Evolutionary conservation across 2,888 invertebrate species (phyloP), one percentile per base, ranked within the genome.

Genomic region (Lochmaea capreae): DNA sequence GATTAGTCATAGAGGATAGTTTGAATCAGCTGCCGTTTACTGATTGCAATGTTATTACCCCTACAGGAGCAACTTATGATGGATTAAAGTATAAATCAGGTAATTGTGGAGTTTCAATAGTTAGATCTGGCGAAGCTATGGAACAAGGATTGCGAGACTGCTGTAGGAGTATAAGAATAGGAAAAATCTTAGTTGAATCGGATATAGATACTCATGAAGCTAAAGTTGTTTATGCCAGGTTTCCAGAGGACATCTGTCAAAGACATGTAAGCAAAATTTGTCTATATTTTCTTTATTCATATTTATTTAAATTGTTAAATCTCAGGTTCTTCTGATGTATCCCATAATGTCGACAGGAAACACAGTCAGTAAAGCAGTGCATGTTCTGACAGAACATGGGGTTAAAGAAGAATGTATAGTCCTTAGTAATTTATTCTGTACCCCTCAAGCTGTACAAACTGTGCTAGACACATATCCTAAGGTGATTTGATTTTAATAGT

Each of bases 311-410:
- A 8, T 33, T 65, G 16, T 49, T 26, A 67, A 72, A 71, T 82
- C 83, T 5, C 68, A 87, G 86, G 97, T 99, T 57, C 89, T 99
- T 61, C 90, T 99, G 3, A 97, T 99, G 96, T 99, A 99, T 88
- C 99, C 99, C 11, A 99, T 99, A 72, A 97, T 99, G 97, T 97
- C 97, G 77, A 97, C 98, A 0, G 99, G 99, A 1, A 98, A 98
- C 86, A 99, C 99, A 62, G 97, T 99, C 8, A 93, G 92, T 81
- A 93, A 93, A 91, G 98, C 99, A 0, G 95, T 99, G 0, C 94
- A 95, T 83, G 97, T 98, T 0, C 88, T 99, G 52, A 95, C 95
- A 77, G 97, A 98, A 82, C 97, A 98, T 84, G 94, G 95, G 14
- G 99, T 99, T 0, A 92, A 93, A 75, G 98, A 98, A 87, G 95